These are phyloP conservation scores for Acrobasis repandana DNA, from an alignment of 2,888 invertebrate genomes.

Conservation along the genomic window DNA sequence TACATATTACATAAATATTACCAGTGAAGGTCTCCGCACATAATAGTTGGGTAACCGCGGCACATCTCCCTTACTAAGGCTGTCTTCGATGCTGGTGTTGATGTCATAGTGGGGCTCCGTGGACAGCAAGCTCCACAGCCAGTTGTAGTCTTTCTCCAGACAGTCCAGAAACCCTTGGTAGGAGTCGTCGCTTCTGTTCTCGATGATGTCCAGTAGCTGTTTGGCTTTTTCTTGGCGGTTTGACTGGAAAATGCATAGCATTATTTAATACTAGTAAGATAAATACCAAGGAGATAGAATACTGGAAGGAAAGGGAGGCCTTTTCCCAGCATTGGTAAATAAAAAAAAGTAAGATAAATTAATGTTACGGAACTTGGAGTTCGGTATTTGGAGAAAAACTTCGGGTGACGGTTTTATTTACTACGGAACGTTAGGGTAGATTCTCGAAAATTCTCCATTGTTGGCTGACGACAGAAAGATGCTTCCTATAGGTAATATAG, in stretches of 20 bases:
- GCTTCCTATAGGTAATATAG: too few species aligned
- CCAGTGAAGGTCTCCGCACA: slow-evolving; percentile 74
- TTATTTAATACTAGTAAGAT: neutral
- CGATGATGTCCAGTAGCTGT: slow-evolving; percentile 63
- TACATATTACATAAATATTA: slow-evolving; percentile 42
- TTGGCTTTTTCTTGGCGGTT: slow-evolving; percentile 62
- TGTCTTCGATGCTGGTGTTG: slow-evolving; percentile 74
- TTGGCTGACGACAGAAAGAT: too few species aligned
- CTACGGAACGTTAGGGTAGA: too few species aligned
- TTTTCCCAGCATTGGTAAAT: too few species aligned
- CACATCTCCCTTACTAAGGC: slow-evolving; percentile 81
- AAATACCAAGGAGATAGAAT: too few species aligned
- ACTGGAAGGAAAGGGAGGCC: too few species aligned
- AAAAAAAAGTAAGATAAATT: too few species aligned
- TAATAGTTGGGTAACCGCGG: slow-evolving; percentile 82
- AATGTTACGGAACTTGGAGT: too few species aligned
- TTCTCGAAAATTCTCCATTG: too few species aligned
- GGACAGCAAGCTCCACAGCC: slow-evolving; percentile 80
- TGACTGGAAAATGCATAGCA: slow-evolving; percentile 51
- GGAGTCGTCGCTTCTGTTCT: slow-evolving; percentile 66
- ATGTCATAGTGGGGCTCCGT: slow-evolving; percentile 55
- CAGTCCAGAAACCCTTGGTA: slow-evolving; percentile 82
- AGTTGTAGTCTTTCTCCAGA: slow-evolving; percentile 79
- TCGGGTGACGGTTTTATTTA: too few species aligned
- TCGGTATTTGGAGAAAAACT: too few species aligned